These are phyloP conservation scores for Polylopha cassiicola DNA, from an alignment of 2,888 invertebrate genomes.

Conservation along the genomic window DNA sequence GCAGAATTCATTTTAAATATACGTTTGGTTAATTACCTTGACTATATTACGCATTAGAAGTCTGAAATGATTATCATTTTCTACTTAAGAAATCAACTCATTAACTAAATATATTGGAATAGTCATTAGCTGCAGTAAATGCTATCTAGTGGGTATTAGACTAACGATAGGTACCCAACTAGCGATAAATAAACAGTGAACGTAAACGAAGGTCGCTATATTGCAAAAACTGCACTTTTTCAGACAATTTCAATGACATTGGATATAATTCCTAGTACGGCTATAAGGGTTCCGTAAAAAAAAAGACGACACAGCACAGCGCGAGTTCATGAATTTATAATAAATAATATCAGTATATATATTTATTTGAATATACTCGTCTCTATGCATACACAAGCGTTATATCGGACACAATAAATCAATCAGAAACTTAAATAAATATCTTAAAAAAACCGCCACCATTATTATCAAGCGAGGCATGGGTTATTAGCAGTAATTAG, in stretches of 20 bases:
- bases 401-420: slow-evolving; percentile 16
- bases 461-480: slow-evolving; percentile 39
- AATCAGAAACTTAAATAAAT: slow-evolving; percentile 23
- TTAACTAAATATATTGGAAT: too few species aligned
- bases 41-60: too few species aligned
- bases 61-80: too few species aligned
- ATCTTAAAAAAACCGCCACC: slow-evolving; percentile 52
- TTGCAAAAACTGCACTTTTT: slow-evolving; percentile 49
- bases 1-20: too few species aligned
- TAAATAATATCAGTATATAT: slow-evolving; percentile 12
- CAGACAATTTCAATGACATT: slow-evolving; percentile 50
- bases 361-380: slow-evolving; percentile 12
- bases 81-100: too few species aligned
- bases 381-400: slow-evolving; percentile 22
- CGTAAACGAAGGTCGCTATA: slow-evolving; percentile 45
- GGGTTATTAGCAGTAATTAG: slow-evolving; percentile 18
- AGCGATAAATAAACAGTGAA: slow-evolving; percentile 52
- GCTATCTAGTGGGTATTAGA: too few species aligned
- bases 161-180: too few species aligned
- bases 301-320: slow-evolving; percentile 25
- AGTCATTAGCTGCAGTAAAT: too few species aligned
- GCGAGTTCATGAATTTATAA: slow-evolving; percentile 22
- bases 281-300: too few species aligned
- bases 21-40: too few species aligned
- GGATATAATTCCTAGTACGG: too few species aligned